Conservation (phyloP, 2,888 invertebrate genomes). For the Clunio marinus region DNA sequence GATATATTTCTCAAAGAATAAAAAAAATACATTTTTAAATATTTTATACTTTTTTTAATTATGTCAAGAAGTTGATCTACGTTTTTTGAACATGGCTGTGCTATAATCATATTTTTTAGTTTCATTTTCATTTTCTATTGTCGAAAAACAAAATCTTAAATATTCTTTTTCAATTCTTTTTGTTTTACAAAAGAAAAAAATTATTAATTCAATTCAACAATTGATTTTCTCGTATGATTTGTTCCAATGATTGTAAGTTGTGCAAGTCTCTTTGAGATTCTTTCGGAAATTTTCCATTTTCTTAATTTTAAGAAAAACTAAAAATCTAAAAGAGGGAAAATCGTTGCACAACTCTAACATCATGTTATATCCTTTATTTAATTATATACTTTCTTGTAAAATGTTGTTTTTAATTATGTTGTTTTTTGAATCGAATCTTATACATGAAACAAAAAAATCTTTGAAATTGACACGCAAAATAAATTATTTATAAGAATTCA, state of each 20-base stretch:
- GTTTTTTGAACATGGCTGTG: conserved; percentile 85
- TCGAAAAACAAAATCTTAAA: not conserved
- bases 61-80: conserved; percentile 92
- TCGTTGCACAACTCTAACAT: conserved; percentile 27
- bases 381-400: conserved; percentile 18
- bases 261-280: not conserved
- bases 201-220: not conserved
- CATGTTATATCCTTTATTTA: not conserved
- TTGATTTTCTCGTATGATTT: not conserved
- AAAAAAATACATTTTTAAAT: conserved; percentile 38
- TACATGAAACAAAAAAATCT: not conserved
- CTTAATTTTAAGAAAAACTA: not conserved
- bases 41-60: conserved; percentile 42
- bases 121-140: conserved; percentile 27
- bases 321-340: not conserved
- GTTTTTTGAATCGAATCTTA: conserved; percentile 25
- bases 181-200: not conserved
- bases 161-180: not conserved
- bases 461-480: conserved; percentile 8
- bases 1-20: conserved; percentile 23
- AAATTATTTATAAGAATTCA: not conserved
- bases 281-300: not conserved
- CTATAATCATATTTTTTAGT: conserved; percentile 47
- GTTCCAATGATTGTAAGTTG: not conserved
- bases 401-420: conserved; percentile 38